Percentiles rank a stretch among this genome's conserved stretches.
phyloP scores from a whole-genome alignment of 2,113 vertebrate genomes.

The Gobiocypris rarus region DNA sequence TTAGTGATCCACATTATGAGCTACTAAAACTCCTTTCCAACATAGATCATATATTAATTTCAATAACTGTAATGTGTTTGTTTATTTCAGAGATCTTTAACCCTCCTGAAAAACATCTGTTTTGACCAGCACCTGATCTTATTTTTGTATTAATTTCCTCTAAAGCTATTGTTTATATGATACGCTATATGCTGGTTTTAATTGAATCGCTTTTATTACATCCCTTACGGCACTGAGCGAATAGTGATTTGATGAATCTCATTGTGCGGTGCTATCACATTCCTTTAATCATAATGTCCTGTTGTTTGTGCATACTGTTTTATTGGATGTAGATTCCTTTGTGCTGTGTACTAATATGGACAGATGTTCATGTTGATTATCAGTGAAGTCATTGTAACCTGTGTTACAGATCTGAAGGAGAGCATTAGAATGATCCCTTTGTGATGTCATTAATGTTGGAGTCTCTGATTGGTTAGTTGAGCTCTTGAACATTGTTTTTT shows the following conservation, averaged over 20 bases:
- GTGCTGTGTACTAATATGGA: background rate
- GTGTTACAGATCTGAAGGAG: background rate
- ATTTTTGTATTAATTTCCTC: background rate
- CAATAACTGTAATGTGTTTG: background rate
- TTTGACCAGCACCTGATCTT: background rate
- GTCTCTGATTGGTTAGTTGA: background rate
- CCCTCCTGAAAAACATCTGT: background rate
- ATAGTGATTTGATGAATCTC: background rate
- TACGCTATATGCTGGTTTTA: background rate
- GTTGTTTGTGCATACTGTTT: conserved; percentile 9
- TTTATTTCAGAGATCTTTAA: background rate
- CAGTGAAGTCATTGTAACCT: background rate
- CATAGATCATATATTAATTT: background rate
- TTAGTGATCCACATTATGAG: background rate
- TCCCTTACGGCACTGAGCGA: background rate
- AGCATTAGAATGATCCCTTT: conserved; percentile 19
- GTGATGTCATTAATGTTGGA: background rate
- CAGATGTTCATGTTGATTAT: conserved; percentile 3
- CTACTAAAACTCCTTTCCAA: background rate
- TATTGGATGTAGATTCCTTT: background rate
- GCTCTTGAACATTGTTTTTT: background rate
- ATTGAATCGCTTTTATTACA: background rate
- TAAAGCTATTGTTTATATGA: background rate
- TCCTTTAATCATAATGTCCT: background rate
- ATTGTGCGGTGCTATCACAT: background rate